Conservation (phyloP, 2,888 invertebrate genomes). For the Horisme vitalbata region DNA sequence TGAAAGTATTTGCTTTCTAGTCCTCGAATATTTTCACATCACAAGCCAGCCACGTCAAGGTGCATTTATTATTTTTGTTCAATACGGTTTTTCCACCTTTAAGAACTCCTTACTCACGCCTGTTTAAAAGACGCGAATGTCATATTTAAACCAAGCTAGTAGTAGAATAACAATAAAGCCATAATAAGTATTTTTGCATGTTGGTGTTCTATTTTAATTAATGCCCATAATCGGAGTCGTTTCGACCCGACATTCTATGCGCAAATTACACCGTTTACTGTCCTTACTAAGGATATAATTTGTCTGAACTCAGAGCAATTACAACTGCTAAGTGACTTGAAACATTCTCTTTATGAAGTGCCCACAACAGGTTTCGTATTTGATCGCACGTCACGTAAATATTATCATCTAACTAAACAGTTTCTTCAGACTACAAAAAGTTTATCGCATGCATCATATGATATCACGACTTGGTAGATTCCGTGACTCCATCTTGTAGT, state of each 20-base stretch:
- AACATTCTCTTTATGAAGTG: slow-evolving; percentile 50
- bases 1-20: slow-evolving; percentile 46
- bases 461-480: slow-evolving; percentile 53
- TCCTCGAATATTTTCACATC: slow-evolving; percentile 42
- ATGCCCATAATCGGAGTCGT: slow-evolving; percentile 47
- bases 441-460: slow-evolving; percentile 52
- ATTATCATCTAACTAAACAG: slow-evolving; percentile 48
- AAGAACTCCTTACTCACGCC: slow-evolving; percentile 47
- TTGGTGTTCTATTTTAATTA: slow-evolving; percentile 53
- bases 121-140: slow-evolving; percentile 48
- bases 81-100: slow-evolving; percentile 62
- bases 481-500: slow-evolving; percentile 52
- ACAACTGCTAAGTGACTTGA: slow-evolving; percentile 44
- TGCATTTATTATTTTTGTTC: slow-evolving; percentile 66
- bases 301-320: slow-evolving; percentile 49
- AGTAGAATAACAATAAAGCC: slow-evolving; percentile 42
- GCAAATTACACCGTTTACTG: slow-evolving; percentile 51
- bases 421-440: slow-evolving; percentile 45
- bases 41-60: slow-evolving; percentile 48
- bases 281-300: slow-evolving; percentile 52
- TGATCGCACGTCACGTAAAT: slow-evolving; percentile 44
- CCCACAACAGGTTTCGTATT: slow-evolving; percentile 46
- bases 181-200: slow-evolving; percentile 41
- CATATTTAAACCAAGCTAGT: slow-evolving; percentile 44
- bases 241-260: slow-evolving; percentile 38